phyloP scores from a whole-genome alignment of 2,797 vertebrate genomes.

The Nasua narica region DNA sequence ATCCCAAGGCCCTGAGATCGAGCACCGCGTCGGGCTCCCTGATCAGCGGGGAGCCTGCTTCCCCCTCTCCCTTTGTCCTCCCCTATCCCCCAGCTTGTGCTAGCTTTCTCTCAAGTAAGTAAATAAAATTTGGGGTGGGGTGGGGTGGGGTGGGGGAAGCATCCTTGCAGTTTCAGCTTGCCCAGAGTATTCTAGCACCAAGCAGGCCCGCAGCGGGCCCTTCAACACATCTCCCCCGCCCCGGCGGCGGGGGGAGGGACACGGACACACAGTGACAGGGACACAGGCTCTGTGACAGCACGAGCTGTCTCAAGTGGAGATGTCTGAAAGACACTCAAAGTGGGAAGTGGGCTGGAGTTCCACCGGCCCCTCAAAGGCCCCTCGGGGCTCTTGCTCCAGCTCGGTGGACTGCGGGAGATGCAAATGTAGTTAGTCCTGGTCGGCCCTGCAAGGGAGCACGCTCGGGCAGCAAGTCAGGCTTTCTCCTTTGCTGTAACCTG shows the following conservation, averaged over 20 bases:
- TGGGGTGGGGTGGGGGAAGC: background rate
- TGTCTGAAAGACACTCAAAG: background rate
- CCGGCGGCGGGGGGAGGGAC: background rate
- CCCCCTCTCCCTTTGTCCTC: background rate
- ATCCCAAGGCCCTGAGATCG: background rate
- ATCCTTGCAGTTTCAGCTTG: background rate
- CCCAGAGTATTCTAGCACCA: background rate
- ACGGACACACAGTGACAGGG: too few species aligned
- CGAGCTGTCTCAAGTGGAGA: background rate
- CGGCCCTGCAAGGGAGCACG: background rate
- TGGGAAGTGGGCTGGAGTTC: background rate
- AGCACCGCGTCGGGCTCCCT: too few species aligned
- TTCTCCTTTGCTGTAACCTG: background rate
- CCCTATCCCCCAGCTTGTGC: background rate
- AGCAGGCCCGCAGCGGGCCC: background rate
- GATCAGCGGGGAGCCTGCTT: background rate
- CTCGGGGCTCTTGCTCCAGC: accelerated
- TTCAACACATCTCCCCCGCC: too few species aligned
- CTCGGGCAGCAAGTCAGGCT: background rate
- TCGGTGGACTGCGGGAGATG: accelerated
- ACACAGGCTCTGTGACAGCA: background rate
- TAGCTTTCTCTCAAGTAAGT: background rate
- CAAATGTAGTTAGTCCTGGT: background rate
- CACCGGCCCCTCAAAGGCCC: background rate
- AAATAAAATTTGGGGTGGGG: background rate